Conservation (phyloP, 2,113 vertebrate genomes). For the Ammospiza caudacuta region DNA sequence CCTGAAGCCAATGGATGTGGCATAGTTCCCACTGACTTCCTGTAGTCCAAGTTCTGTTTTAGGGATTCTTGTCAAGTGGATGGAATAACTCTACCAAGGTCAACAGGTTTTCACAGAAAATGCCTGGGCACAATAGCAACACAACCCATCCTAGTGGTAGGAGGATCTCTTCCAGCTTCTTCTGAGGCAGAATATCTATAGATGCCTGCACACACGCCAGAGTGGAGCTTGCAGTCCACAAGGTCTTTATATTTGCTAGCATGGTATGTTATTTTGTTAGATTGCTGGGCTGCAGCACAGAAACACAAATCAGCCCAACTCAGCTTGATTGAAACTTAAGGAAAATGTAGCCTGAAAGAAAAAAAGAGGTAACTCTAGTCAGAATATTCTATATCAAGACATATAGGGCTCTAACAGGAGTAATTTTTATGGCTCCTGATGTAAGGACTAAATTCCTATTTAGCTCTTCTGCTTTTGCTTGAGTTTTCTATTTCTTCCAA, state of each 20-base stretch:
- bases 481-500: constrained; percentile 36
- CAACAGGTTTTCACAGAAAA: neutral
- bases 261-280: neutral
- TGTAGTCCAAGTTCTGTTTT: neutral
- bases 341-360: neutral
- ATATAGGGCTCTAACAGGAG: neutral
- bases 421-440: neutral
- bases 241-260: neutral
- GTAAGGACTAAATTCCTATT: neutral
- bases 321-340: neutral
- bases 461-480: constrained; percentile 18
- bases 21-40: neutral
- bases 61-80: neutral
- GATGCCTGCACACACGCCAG: neutral
- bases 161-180: neutral
- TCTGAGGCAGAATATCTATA: neutral
- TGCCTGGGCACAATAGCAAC: neutral
- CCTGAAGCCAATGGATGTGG: neutral
- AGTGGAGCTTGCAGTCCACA: neutral
- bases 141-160: neutral
- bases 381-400: neutral
- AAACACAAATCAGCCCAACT: neutral
- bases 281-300: neutral
- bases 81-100: neutral
- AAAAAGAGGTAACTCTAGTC: neutral